Evolutionary conservation across 1,140 invertebrate species (phyloP), one percentile per base, ranked within the genome.

Genomic region (Elymnias hypermnestra): DNA sequence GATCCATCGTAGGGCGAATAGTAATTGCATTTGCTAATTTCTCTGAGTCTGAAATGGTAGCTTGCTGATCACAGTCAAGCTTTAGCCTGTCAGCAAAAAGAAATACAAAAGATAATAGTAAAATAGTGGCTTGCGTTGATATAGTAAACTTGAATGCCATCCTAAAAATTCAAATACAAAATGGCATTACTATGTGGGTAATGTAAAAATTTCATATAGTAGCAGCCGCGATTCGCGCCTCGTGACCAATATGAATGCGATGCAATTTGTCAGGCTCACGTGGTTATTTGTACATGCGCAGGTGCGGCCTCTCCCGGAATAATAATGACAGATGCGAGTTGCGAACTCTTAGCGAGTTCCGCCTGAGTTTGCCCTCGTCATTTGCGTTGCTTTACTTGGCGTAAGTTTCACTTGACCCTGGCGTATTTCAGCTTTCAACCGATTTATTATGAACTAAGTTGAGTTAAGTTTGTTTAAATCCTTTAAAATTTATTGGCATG

Each of bases 321-420:
- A 68, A 73, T 70, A 68, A 73, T 70, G 67, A 70, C 63, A 48
- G 55, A 73, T 70, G 63, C 61, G 54, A 65, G 61, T 73, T 70
- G 47, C 31, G 49, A 63, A 59, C 59, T 61, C 58, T 42, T 12
- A 41, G 7, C 33, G 31, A 33, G 31, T 43, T 22, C 5, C 25
- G 19, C 8, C 26, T 5, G 29, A 33, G 18, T 15, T 43, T 13
- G 28, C 28, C 40, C 29, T 41, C 39, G 28, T 33, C 29, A 43
- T 33, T 29, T 22, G 8, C 18, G 22, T n/a, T 22, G 23, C 19
- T 31, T 29, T 29, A 5, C 3, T 4, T 1, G 3, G 0, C 3
- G 4, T 29, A n/a, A n/a, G n/a, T n/a, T n/a, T n/a, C n/a, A n/a
- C 15, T 15, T 23, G 15, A 18, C 36, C 25, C 1, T 4, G 19